Base-by-base conservation (phyloP, 2,797 vertebrate genomes). In the Nothura maculosa region DNA sequence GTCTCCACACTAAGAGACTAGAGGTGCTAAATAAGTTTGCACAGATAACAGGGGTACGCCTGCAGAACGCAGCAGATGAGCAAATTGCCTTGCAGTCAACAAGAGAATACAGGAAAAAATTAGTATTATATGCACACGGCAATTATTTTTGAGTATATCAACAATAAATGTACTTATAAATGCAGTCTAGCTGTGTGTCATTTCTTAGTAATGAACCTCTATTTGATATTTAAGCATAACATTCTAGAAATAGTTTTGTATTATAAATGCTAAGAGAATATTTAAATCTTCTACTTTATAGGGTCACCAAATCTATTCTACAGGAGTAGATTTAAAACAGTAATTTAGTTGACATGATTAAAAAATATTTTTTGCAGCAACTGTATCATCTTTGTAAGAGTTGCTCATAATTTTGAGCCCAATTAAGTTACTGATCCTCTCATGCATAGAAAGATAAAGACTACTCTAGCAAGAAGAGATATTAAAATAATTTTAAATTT, bases 361-460 rank as follows among this genome's bases (percentile, higher is more conserved):
- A 42, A 90, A 92, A 22, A 63, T 17, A 11, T 45, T 90, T 81
- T 60, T n/a, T 43, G 73, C 20, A 45, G 57, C 2, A 68, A 34
- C 80, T 85, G 68, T 66, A 27, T 20, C 47, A 14, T 52, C 54
- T 85, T 91, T 80, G 24, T 81, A 57, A 90, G 91, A 85, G 12
- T 62, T 6, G 54, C 7, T 20, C 34, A 5, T 7, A 69, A 81
- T 91, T 86, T 88, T 74, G 34, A 13, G 77, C 36, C 5, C 67
- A 90, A 69, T 66, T 52, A 14, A 0, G 0, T 28, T 50, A 76
- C 38, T 61, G 38, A 36, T 79, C 25, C 43, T 76, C 28, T 38
- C 79, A 70, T 9, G 67, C 4, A 28, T 10, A 83, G 24, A 64
- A 81, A 54, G 18, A 85, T 19, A 75, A 90, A 61, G 36, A 91